Evolutionary conservation across 2,888 invertebrate genomes (phyloP), one percentile per base, ranked within the genome.

Genomic region (Neocrepidodera transversa): DNA sequence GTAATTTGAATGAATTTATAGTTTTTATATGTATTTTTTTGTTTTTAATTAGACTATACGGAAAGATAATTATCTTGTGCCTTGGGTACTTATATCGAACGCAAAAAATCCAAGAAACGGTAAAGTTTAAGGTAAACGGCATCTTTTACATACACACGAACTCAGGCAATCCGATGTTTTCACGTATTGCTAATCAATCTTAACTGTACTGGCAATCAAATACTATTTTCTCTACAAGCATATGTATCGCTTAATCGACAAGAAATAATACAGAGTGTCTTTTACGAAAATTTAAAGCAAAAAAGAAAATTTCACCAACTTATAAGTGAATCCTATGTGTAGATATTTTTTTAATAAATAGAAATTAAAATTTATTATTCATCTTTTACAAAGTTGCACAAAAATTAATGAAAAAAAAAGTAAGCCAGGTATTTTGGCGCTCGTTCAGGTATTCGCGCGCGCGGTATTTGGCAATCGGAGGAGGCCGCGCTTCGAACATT

Each of bases 361-460:
- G n/a, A n/a, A n/a, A n/a, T n/a, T n/a, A n/a, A n/a, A n/a, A n/a
- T n/a, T n/a, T n/a, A n/a, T n/a, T n/a, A n/a, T n/a, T n/a, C n/a
- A n/a, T n/a, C n/a, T n/a, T n/a, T n/a, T n/a, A n/a, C n/a, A n/a
- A n/a, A n/a, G n/a, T n/a, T n/a, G n/a, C n/a, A n/a, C n/a, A 54
- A 47, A 14, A 30, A 54, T 43, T 42, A 35, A 20, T 14, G 43
- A 14, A 38, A 35, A 50, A 36, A 14, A 36, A 36, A 36, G 16
- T 13, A 30, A 28, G 32, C 28, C 36, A 65, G 64, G 66, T 64
- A 64, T 63, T 63, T 65, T 67, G 66, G 66, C 66, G 58, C 30
- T 30, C 26, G 38, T 62, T 67, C 65, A 65, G 66, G 63, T 62
- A 63, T 67, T 54, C 30, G 36, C 43, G 16, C 45, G 57, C 55